Percentiles rank a stretch among this genome's conserved stretches.
Evolutionary conservation across 2,888 invertebrate genomes (phyloP).

Genomic region (Oligia fasciuncula): DNA sequence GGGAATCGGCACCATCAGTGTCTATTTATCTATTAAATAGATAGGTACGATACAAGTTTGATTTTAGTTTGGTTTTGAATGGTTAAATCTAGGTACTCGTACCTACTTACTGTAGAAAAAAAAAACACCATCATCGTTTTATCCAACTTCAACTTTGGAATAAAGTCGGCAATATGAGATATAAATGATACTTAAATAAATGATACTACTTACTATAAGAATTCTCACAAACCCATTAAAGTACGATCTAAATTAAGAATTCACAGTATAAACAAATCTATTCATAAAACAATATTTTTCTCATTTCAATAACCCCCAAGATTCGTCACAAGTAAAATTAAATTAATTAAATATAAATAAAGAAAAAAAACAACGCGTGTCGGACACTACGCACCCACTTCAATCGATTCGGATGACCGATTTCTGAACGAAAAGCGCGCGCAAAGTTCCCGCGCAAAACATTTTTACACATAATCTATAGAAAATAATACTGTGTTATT

Average conservation of each 20-base stretch:
- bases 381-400: constrained; percentile 81
- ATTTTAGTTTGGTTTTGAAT: not conserved
- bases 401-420: constrained; percentile 79
- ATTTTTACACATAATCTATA: constrained; percentile 58
- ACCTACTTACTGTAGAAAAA: not conserved
- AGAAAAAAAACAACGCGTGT: constrained; percentile 79
- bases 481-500: not conserved
- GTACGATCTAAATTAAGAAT: constrained; percentile 18
- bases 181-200: not conserved
- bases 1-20: too few relatives aligned
- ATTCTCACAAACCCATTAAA: not conserved
- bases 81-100: not conserved
- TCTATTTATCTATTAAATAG: too few relatives aligned
- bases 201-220: too few relatives aligned
- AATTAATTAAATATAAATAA: constrained; percentile 86
- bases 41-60: too few relatives aligned
- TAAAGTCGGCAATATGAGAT: not conserved
- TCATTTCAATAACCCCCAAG: constrained; percentile 53
- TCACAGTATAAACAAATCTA: constrained; percentile 50
- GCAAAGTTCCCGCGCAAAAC: constrained; percentile 77
- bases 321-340: constrained; percentile 79
- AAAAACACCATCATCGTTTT: not conserved
- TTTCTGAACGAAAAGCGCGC: constrained; percentile 75
- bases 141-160: not conserved
- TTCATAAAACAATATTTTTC: constrained; percentile 64